Base-by-base conservation (phyloP, 2,888 invertebrate genomes). In the Acheta domesticus region DNA sequence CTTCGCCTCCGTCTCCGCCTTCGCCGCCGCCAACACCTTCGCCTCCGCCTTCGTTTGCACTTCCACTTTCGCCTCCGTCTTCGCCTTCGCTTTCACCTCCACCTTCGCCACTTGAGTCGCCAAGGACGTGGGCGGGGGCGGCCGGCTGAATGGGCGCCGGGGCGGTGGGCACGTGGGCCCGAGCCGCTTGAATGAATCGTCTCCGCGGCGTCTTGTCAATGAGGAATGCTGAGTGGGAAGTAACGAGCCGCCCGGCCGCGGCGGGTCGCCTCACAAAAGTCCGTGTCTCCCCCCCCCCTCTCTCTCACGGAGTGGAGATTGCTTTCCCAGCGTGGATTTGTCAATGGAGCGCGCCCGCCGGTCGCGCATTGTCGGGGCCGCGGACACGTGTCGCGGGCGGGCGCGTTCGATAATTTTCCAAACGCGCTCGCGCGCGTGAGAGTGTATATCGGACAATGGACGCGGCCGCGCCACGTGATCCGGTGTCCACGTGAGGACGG, bases 191-290 rank as follows among this genome's bases (percentile, higher is more conserved):
- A 62, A 62, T 62, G 62, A 62, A 62, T 62, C 62, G 62, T 62
- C 62, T 62, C 62, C 8, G 62, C 62, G n/a, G 62, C n/a, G 16
- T 62, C 62, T 62, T 62, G 16, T 62, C 62, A 62, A 62, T 62
- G 62, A 62, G 62, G 62, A 62, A 62, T 62, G 62, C n/a, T 62
- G 62, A 62, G 62, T 62, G n/a, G 62, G 62, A 62, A n/a, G 62
- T 62, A 62, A 62, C 62, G 62, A 62, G n/a, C 62, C 62, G n/a
- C 14, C 16, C 62, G 62, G n/a, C 62, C 16, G 62, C 62, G 14
- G 62, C 62, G 62, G 62, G 62, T n/a, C 14, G 62, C 14, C 62
- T 14, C 4, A 62, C 62, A 62, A 62, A 62, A 62, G 62, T 62
- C n/a, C 5, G 5, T 0, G 36, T 8, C 36, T 36, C 36, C 8